phyloP scores from a whole-genome alignment of 2,888 invertebrate species.

The Tachina lurida region DNA sequence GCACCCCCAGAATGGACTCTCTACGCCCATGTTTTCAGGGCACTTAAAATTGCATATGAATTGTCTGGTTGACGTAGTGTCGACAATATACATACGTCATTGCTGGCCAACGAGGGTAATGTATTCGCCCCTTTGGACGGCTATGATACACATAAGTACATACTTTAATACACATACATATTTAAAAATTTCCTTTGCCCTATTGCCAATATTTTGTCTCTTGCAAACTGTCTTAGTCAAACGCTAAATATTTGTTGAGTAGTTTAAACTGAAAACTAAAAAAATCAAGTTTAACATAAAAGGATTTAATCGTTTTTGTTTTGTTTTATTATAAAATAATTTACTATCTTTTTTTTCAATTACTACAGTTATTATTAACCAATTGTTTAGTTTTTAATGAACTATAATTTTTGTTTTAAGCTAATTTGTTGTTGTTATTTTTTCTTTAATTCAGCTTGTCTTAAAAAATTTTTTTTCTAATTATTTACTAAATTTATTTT shows the following conservation, averaged over 20 bases:
- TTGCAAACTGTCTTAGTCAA: neutral
- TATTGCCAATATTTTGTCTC: neutral
- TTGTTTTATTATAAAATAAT: slow-evolving; percentile 50
- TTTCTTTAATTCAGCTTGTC: slow-evolving; percentile 62
- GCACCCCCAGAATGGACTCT: too few relatives aligned
- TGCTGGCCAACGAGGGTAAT: too few relatives aligned
- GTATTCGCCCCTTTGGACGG: too few relatives aligned
- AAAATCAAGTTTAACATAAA: slow-evolving; percentile 41
- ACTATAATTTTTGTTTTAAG: slow-evolving; percentile 57
- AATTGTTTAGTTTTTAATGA: slow-evolving; percentile 61
- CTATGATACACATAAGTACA: too few relatives aligned
- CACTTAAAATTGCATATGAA: too few relatives aligned
- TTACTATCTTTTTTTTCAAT: slow-evolving; percentile 48
- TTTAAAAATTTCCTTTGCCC: too few relatives aligned
- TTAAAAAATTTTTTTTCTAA: slow-evolving; percentile 71
- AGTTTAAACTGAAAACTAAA: slow-evolving; percentile 21
- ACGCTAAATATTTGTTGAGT: slow-evolving; percentile 42
- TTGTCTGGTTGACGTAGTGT: too few relatives aligned
- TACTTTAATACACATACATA: too few relatives aligned
- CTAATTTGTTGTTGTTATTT: slow-evolving; percentile 66
- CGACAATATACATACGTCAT: too few relatives aligned
- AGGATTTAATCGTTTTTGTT: slow-evolving; percentile 40
- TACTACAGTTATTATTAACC: slow-evolving; percentile 62
- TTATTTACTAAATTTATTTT: slow-evolving; percentile 67
- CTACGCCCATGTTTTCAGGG: too few relatives aligned